Evolutionary conservation across 2,797 vertebrate genomes (phyloP).

Genomic region (Cyprinodon diabolis): DNA sequence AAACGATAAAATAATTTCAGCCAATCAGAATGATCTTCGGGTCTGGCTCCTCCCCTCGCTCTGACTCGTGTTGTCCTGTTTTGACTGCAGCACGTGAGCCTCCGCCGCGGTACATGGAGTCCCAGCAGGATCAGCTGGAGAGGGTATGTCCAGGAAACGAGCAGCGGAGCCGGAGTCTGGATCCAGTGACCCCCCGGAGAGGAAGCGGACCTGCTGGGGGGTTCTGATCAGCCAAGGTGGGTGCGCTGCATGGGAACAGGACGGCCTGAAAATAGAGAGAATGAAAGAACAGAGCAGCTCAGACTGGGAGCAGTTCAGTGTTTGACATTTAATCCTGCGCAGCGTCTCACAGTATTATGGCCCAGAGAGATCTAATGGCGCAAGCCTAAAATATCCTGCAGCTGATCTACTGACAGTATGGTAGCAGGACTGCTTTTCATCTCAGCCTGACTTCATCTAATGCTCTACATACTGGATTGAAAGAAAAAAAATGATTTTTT

Average conservation of each 20-base stretch:
- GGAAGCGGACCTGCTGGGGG: constrained; percentile 89
- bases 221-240: constrained; percentile 96
- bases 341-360: background rate
- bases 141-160: constrained; percentile 62
- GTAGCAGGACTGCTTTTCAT: background rate
- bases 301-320: background rate
- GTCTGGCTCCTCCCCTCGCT: background rate
- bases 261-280: background rate
- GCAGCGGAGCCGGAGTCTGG: constrained; percentile 27
- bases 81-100: background rate
- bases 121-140: background rate
- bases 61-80: background rate
- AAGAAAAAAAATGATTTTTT: too few species aligned
- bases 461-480: too few species aligned
- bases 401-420: background rate
- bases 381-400: background rate
- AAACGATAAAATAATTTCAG: constrained; percentile 56
- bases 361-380: background rate
- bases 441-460: background rate
- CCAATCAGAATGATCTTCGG: constrained; percentile 54
- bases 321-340: background rate
- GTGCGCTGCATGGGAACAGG: constrained; percentile 51
- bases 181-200: constrained; percentile 72
- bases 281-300: background rate
- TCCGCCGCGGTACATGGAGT: constrained; percentile 30